phyloP scores from a whole-genome alignment of 2,888 invertebrate genomes.

The Schrankia costaestrigalis region DNA sequence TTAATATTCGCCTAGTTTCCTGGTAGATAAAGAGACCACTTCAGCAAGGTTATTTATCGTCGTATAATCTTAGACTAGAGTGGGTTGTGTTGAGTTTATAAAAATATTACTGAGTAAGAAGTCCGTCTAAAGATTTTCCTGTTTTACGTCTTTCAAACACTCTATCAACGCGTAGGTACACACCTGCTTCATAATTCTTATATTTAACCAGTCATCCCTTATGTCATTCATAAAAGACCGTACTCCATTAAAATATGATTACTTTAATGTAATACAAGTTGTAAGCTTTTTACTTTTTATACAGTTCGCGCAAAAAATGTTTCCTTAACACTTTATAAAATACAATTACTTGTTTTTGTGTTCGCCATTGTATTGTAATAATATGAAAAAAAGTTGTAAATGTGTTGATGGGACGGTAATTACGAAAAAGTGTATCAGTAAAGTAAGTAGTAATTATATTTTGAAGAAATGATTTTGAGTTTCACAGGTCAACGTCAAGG shows the following conservation, averaged over 20 bases:
- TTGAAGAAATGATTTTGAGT: too few species aligned
- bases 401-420: slow-evolving; percentile 22
- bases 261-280: slow-evolving; percentile 29
- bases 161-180: neutral
- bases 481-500: too few species aligned
- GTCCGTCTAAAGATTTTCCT: too few species aligned
- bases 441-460: too few species aligned
- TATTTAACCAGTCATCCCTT: slow-evolving; percentile 19
- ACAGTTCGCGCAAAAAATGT: slow-evolving; percentile 37
- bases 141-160: neutral
- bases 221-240: slow-evolving; percentile 38
- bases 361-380: slow-evolving; percentile 23
- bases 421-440: slow-evolving; percentile 4
- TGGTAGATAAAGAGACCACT: too few species aligned
- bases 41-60: too few species aligned
- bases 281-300: slow-evolving; percentile 48
- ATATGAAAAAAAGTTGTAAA: slow-evolving; percentile 19
- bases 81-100: too few species aligned
- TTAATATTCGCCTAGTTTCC: too few species aligned
- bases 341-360: slow-evolving; percentile 33
- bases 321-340: slow-evolving; percentile 39
- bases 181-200: slow-evolving; percentile 30
- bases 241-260: slow-evolving; percentile 56
- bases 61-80: too few species aligned
- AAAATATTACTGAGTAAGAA: too few species aligned